Evolutionary conservation across 2,888 invertebrate genomes (phyloP).

Genomic region (Meiosimyza decipiens): DNA sequence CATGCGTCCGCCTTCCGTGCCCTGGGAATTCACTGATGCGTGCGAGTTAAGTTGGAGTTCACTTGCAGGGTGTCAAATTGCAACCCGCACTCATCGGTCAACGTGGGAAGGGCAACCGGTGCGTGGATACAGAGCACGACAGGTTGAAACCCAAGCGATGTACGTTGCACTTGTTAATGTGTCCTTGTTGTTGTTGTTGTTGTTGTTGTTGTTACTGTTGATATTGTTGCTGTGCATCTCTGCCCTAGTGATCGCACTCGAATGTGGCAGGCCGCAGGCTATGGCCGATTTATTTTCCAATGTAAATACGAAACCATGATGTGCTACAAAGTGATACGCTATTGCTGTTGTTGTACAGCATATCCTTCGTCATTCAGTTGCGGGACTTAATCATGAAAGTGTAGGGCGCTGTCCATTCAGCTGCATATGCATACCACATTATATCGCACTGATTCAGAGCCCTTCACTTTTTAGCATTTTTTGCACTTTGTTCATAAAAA

Average conservation of each 20-base stretch:
- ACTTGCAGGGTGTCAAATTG: slow-evolving; percentile 15
- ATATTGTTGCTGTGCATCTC: too few species aligned
- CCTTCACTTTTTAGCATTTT: slow-evolving; percentile 23
- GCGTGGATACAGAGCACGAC: slow-evolving; percentile 9
- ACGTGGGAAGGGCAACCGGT: neutral
- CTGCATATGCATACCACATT: too few species aligned
- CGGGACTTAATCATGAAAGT: too few species aligned
- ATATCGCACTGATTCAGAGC: neutral
- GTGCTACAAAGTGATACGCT: too few species aligned
- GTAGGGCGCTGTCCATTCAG: too few species aligned
- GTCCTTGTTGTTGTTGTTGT: neutral
- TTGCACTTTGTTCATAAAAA: neutral
- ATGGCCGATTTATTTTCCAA: too few species aligned
- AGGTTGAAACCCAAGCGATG: neutral
- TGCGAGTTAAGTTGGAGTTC: neutral
- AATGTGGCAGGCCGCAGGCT: too few species aligned
- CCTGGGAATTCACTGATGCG: slow-evolving; percentile 21
- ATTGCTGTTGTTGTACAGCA: too few species aligned
- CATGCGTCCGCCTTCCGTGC: neutral
- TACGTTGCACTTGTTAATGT: slow-evolving; percentile 27
- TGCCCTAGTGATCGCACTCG: too few species aligned
- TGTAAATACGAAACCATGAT: too few species aligned
- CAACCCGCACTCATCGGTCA: slow-evolving; percentile 1
- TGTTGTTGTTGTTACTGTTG: too few species aligned
- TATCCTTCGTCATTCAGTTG: too few species aligned